Evolutionary conservation across 2,797 vertebrate species (phyloP).

Genomic region (Falco concolor): DNA sequence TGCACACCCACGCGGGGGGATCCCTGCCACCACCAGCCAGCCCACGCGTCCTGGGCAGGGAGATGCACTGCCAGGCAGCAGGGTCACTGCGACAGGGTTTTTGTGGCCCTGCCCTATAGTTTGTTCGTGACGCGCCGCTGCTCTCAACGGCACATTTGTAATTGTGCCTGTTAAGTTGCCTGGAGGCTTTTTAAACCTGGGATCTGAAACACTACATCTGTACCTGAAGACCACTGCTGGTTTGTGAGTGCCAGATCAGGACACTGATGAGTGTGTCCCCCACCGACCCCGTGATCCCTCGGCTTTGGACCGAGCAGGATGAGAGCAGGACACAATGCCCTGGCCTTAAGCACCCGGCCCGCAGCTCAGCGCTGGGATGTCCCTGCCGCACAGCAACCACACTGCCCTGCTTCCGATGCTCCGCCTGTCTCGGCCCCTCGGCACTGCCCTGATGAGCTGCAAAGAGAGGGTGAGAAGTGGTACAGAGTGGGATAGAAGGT

Average conservation of each 20-base stretch:
- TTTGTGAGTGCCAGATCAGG: fast-evolving
- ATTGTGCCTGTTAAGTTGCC: neutral
- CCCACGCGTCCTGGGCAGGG: fast-evolving
- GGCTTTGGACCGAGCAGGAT: neutral
- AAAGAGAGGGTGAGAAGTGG: neutral
- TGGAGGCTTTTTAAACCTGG: neutral
- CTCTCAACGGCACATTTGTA: neutral
- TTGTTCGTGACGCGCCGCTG: neutral
- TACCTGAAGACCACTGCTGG: neutral
- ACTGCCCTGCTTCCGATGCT: neutral
- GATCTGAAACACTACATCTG: neutral
- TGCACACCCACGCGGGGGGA: fast-evolving
- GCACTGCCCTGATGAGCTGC: fast-evolving
- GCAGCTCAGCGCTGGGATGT: neutral
- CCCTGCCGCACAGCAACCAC: neutral
- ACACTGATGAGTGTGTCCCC: fast-evolving
- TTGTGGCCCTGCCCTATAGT: neutral
- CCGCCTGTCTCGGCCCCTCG: fast-evolving
- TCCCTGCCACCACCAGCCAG: fast-evolving
- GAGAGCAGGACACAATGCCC: neutral
- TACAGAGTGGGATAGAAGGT: fast-evolving
- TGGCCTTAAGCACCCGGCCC: neutral
- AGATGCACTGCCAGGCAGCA: fast-evolving
- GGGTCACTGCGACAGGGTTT: fast-evolving
- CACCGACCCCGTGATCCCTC: neutral